Percentiles rank a stretch among this genome's conserved stretches.
Evolutionary conservation across 2,113 vertebrate genomes (phyloP).

Genomic region (Prionailurus bengalensis): DNA sequence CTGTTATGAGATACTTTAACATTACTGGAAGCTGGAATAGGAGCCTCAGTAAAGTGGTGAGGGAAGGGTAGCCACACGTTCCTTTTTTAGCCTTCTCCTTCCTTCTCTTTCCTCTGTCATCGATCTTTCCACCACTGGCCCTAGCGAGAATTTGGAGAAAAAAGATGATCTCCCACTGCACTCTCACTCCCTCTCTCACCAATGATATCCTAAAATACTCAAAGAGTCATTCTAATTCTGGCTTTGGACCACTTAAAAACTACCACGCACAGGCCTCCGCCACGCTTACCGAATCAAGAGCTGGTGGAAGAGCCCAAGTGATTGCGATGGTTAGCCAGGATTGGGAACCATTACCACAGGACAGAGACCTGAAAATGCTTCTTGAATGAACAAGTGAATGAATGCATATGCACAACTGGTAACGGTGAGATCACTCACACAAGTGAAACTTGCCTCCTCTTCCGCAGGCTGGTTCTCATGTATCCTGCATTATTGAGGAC

Average conservation of each 20-base stretch:
- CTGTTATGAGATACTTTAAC: constrained; percentile 3
- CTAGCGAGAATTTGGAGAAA: constrained; percentile 1
- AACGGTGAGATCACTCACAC: neutral
- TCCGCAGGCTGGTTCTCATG: neutral
- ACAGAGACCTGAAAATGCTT: neutral
- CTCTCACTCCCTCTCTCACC: neutral
- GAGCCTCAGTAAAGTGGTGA: neutral
- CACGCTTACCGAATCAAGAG: neutral
- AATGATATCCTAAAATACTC: neutral
- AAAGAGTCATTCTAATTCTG: neutral
- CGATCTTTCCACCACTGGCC: neutral
- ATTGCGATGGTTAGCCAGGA: neutral
- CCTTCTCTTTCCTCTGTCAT: neutral
- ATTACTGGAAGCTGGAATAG: neutral
- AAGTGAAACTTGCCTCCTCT: neutral
- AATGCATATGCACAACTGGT: neutral
- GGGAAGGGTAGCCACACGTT: neutral
- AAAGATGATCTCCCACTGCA: neutral
- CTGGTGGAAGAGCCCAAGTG: neutral
- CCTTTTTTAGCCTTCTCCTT: neutral
- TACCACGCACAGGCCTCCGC: neutral
- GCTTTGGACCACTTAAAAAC: neutral
- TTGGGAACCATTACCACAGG: neutral
- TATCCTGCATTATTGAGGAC: neutral
- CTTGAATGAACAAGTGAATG: neutral